Conservation (phyloP, 1,140 invertebrate genomes). For the Brachionus rotundiformis region DNA sequence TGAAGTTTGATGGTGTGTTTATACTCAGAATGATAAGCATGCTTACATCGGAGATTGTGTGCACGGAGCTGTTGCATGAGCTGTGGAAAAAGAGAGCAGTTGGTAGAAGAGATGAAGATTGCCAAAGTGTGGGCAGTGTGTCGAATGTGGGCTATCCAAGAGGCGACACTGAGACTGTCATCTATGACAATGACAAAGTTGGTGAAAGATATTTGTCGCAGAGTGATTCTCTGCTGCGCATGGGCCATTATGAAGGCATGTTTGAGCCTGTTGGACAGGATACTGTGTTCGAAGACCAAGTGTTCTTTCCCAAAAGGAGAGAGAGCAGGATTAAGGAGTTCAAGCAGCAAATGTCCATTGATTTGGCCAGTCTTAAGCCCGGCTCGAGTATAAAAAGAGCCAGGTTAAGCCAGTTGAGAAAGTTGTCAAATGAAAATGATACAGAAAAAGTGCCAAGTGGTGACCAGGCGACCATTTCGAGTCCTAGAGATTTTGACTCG, state of each 20-base stretch:
- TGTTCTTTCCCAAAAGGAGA: not conserved
- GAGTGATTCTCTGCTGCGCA: not conserved
- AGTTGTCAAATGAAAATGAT: not conserved
- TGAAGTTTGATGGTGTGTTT: conserved; percentile 51
- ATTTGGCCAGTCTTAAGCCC: not conserved
- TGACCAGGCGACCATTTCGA: not conserved
- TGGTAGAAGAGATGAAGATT: not conserved
- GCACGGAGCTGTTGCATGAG: conserved; percentile 49
- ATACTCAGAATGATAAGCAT: conserved; percentile 50
- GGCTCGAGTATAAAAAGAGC: not conserved
- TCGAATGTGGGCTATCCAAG: not conserved
- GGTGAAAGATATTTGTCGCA: not conserved
- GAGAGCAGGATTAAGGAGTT: conserved; percentile 4
- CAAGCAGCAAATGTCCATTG: not conserved
- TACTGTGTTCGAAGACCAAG: not conserved
- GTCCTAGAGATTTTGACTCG: not conserved
- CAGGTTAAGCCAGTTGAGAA: not conserved
- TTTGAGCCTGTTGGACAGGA: not conserved
- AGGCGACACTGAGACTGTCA: not conserved
- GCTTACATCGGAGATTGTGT: conserved; percentile 26
- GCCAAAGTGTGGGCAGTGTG: not conserved
- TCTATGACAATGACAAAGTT: not conserved
- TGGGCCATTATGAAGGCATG: not conserved
- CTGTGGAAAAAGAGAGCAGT: conserved; percentile 23
- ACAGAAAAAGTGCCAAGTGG: not conserved